Evolutionary conservation across 2,888 invertebrate species (phyloP).

Genomic region (Saturnia japonica): DNA sequence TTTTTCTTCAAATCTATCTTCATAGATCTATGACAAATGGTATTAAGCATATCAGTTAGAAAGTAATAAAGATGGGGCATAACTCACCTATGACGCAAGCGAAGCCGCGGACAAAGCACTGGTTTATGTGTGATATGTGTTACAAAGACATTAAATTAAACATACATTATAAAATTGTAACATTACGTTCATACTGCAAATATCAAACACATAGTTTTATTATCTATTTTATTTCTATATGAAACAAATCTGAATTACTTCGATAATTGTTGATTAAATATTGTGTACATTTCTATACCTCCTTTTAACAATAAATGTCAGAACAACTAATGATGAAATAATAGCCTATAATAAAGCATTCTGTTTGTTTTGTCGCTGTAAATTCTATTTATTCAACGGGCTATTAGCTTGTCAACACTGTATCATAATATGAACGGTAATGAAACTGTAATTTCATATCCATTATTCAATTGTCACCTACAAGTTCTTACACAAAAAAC

Average conservation of each 20-base stretch:
- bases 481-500: background rate
- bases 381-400: background rate
- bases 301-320: conserved; percentile 1
- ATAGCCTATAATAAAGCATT: background rate
- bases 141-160: too few relatives aligned
- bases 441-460: background rate
- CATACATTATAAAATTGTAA: too few relatives aligned
- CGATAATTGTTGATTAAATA: background rate
- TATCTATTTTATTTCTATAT: too few relatives aligned
- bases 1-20: too few relatives aligned
- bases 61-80: too few relatives aligned
- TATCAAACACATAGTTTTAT: too few relatives aligned
- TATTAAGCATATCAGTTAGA: too few relatives aligned
- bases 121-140: too few relatives aligned
- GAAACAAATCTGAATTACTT: background rate
- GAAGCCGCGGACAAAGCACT: too few relatives aligned
- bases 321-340: background rate
- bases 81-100: too few relatives aligned
- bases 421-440: background rate
- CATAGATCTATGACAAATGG: too few relatives aligned
- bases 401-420: background rate
- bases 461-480: background rate
- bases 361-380: background rate
- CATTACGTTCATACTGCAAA: too few relatives aligned
- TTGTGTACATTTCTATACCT: background rate